These are phyloP conservation scores for Callospermophilus lateralis DNA, from an alignment of 2,113 vertebrate genomes.

Conservation along the genomic window DNA sequence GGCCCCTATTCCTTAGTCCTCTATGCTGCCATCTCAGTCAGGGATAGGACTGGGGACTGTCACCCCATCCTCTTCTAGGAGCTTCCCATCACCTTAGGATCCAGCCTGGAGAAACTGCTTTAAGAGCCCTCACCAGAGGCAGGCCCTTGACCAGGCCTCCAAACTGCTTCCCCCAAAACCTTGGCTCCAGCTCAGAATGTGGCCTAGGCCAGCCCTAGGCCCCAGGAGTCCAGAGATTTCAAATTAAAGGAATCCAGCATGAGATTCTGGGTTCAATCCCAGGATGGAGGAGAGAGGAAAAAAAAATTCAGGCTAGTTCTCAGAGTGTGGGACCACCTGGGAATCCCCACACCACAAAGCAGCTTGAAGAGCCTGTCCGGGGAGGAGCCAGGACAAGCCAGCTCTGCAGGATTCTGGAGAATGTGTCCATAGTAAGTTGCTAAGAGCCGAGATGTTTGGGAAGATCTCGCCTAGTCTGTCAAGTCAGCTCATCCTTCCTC, in stretches of 20 bases:
- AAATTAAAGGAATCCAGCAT: background rate
- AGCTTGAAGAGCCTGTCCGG: background rate
- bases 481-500: background rate
- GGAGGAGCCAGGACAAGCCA: background rate
- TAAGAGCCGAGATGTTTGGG: fast-evolving
- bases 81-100: background rate
- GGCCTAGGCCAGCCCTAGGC: background rate
- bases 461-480: background rate
- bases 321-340: background rate
- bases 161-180: background rate
- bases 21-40: background rate
- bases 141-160: background rate
- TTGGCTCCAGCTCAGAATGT: background rate
- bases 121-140: background rate
- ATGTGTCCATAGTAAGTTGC: background rate
- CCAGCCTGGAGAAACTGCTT: background rate
- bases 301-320: background rate
- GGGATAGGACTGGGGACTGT: background rate
- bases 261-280: background rate
- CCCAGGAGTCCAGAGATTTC: background rate
- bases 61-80: background rate
- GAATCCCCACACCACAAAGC: background rate
- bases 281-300: background rate
- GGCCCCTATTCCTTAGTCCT: background rate
- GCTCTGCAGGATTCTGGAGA: background rate